Evolutionary conservation across 2,888 invertebrate species (phyloP).

Genomic region (Meteorus colon): DNA sequence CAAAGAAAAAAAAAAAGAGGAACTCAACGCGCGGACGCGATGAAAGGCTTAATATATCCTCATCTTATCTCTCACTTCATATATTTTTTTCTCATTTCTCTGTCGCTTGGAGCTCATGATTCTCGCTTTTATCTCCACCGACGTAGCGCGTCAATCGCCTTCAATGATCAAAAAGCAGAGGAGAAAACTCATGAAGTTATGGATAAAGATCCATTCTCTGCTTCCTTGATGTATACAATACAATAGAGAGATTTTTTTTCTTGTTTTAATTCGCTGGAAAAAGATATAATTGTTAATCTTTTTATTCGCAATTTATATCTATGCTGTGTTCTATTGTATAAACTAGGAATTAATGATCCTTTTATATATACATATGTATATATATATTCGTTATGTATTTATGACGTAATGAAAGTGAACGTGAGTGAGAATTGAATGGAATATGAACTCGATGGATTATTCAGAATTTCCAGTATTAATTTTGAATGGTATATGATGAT

Average conservation of each 20-base stretch:
- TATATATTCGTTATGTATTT: too few species aligned
- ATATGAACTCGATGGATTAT: too few species aligned
- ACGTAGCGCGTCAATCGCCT: slow-evolving; percentile 11
- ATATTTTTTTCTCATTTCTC: not conserved
- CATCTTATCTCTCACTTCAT: slow-evolving; percentile 8
- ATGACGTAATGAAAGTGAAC: too few species aligned
- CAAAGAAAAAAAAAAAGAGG: not conserved
- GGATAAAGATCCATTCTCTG: not conserved
- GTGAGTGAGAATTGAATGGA: too few species aligned
- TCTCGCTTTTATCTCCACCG: slow-evolving; percentile 18
- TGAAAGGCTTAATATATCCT: slow-evolving; percentile 26
- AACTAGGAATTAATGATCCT: too few species aligned
- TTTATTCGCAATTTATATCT: not conserved
- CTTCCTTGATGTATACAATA: not conserved
- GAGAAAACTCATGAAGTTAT: slow-evolving; percentile 2
- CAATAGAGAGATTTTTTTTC: not conserved
- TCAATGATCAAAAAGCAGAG: slow-evolving; percentile 2
- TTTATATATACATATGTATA: too few species aligned
- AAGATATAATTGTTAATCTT: not conserved
- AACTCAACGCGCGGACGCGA: not conserved
- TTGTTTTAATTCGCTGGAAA: not conserved
- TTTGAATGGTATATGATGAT: too few species aligned
- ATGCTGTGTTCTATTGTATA: too few species aligned
- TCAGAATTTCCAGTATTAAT: too few species aligned
- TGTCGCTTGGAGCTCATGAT: slow-evolving; percentile 14